A percentile compares a stretch with the other conserved stretches of the same genome.
Evolutionary conservation across 2,888 invertebrate species (phyloP).

Genomic region (Leucania comma): DNA sequence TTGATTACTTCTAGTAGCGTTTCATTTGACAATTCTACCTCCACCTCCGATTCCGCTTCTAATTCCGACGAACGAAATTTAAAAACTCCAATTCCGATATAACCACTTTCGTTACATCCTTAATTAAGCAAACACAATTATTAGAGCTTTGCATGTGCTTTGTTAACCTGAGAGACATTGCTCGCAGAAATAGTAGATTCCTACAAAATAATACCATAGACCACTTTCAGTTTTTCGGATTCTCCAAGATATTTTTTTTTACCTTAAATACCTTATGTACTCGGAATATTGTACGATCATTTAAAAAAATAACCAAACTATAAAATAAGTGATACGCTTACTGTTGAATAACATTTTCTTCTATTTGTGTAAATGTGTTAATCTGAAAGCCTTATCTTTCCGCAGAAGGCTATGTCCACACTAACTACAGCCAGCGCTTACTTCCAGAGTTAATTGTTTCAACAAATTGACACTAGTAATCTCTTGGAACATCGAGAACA

Average conservation of each 20-base stretch:
- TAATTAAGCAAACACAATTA: not conserved
- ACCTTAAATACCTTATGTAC: not conserved
- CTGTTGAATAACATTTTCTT: not conserved
- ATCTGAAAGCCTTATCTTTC: not conserved
- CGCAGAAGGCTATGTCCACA: not conserved
- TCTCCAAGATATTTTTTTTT: not conserved
- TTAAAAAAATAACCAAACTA: not conserved
- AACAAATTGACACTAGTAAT: slow-evolving; percentile 48
- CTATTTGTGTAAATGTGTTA: not conserved
- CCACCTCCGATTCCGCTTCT: too few species aligned
- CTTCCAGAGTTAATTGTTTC: slow-evolving; percentile 37
- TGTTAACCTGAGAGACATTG: not conserved
- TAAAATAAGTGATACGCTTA: not conserved
- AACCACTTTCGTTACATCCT: too few species aligned
- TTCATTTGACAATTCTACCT: too few species aligned
- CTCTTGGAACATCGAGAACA: slow-evolving; percentile 29
- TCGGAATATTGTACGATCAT: not conserved
- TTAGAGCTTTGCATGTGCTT: too few species aligned
- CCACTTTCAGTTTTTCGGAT: not conserved
- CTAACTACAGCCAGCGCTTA: slow-evolving; percentile 3
- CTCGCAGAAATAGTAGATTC: not conserved
- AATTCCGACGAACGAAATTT: too few species aligned
- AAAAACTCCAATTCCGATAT: too few species aligned
- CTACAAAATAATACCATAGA: not conserved
- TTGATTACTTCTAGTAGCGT: too few species aligned